Percentiles rank a stretch among this genome's conserved stretches.
These are phyloP conservation scores for Beaufortia kweichowensis DNA, from an alignment of 2,113 vertebrate species.

Conservation along the genomic window DNA sequence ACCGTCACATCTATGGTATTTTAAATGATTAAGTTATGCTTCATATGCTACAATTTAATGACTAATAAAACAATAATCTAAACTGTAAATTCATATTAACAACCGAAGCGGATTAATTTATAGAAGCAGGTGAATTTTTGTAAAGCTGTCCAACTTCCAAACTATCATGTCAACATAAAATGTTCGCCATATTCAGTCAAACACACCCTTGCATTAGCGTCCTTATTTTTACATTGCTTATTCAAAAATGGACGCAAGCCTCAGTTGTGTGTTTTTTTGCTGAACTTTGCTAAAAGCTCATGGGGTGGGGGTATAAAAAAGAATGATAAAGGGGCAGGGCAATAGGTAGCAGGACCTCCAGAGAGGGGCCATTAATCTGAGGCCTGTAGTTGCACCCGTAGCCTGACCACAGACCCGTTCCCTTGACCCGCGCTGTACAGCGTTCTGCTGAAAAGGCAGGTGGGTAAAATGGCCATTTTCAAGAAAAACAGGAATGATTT, in stretches of 20 bases:
- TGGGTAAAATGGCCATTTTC: constrained; percentile 57
- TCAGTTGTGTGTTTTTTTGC: constrained; percentile 38
- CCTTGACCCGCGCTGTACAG: constrained; percentile 72
- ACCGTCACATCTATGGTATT: too few relatives aligned
- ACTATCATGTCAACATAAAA: constrained; percentile 22
- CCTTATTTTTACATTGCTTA: not conserved
- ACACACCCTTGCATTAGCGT: constrained; percentile 14
- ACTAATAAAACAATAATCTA: not conserved
- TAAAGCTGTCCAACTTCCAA: not conserved
- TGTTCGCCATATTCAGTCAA: constrained; percentile 3
- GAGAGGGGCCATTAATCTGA: constrained; percentile 61
- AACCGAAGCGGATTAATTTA: not conserved
- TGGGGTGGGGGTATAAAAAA: constrained; percentile 10
- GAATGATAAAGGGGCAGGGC: constrained; percentile 53
- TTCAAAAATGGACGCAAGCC: not conserved
- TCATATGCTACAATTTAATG: not conserved
- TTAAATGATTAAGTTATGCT: not conserved
- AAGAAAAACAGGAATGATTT: constrained; percentile 55
- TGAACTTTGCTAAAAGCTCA: constrained; percentile 29
- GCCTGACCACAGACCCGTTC: constrained; percentile 65
- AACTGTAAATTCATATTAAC: too few relatives aligned
- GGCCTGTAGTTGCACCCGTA: constrained; percentile 55
- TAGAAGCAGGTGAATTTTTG: not conserved
- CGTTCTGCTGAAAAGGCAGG: constrained; percentile 67
- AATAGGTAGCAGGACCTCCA: constrained; percentile 52